Percentiles rank a stretch among this genome's conserved stretches.
Conservation (phyloP, 1,140 invertebrate genomes). For the Hypothenemus hampei region DNA sequence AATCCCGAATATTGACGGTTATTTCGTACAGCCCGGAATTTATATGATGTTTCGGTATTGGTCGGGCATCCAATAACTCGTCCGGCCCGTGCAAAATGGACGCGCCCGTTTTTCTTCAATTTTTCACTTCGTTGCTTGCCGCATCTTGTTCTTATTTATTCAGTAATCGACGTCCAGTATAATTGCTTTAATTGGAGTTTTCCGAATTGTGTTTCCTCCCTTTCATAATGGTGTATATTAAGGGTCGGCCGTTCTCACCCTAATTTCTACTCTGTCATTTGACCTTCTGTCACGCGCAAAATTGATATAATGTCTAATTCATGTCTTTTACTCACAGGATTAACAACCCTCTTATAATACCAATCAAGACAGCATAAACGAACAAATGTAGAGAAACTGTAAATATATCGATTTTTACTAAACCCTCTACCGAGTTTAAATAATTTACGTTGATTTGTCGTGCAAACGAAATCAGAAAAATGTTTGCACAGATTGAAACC, state of each 20-base stretch:
- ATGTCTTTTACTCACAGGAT: slow-evolving; percentile 39
- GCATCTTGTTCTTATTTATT: neutral
- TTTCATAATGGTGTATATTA: slow-evolving; percentile 9
- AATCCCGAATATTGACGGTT: slow-evolving; percentile 38
- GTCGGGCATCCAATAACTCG: slow-evolving; percentile 40
- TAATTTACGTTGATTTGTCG: too few species aligned
- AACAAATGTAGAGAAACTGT: too few species aligned
- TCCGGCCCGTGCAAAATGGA: too few species aligned
- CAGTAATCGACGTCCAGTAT: slow-evolving; percentile 1
- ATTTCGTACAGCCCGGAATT: slow-evolving; percentile 34
- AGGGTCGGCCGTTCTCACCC: slow-evolving; percentile 19
- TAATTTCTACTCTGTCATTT: slow-evolving; percentile 34
- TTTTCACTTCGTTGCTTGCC: too few species aligned
- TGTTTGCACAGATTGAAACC: too few species aligned
- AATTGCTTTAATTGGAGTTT: slow-evolving; percentile 19
- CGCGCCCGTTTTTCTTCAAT: too few species aligned
- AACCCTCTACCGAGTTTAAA: too few species aligned
- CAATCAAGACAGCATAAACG: too few species aligned
- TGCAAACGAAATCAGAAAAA: too few species aligned
- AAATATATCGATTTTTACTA: too few species aligned
- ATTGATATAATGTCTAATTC: slow-evolving; percentile 46
- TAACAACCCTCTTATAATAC: slow-evolving; percentile 16
- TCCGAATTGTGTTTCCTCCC: slow-evolving; percentile 14
- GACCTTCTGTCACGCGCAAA: slow-evolving; percentile 45
- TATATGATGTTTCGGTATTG: slow-evolving; percentile 41